These are phyloP conservation scores for Caenorhabditis afra DNA, from an alignment of 2,888 invertebrate genomes.

Conservation along the genomic window DNA sequence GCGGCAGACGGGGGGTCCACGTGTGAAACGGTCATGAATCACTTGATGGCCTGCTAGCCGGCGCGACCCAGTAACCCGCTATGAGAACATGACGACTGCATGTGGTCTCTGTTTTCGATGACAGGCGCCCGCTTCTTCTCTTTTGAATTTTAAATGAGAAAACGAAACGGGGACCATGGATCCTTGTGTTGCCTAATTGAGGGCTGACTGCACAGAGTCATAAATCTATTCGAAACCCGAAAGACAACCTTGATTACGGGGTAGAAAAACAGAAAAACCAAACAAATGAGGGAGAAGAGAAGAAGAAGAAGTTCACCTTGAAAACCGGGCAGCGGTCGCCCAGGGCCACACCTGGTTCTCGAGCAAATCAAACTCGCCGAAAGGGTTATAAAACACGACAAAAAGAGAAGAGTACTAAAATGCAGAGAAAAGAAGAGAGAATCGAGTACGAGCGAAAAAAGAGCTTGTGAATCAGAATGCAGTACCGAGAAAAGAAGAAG, in stretches of 20 bases:
- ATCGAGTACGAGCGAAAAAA: neutral
- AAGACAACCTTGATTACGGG: conserved; percentile 33
- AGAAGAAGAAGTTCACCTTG: conserved; percentile 34
- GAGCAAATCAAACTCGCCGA: neutral
- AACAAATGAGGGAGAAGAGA: neutral
- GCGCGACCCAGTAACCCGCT: conserved; percentile 52
- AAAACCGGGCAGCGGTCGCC: neutral
- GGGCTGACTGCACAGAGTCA: conserved; percentile 3
- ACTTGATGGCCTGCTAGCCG: conserved; percentile 28
- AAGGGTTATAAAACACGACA: neutral
- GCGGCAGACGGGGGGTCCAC: conserved; percentile 13
- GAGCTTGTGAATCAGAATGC: conserved; percentile 6
- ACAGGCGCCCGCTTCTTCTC: neutral
- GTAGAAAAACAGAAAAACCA: neutral
- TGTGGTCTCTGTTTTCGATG: conserved; percentile 33
- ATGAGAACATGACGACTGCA: conserved; percentile 57
- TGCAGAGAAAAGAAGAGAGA: conserved; percentile 1
- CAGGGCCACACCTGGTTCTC: too few relatives aligned
- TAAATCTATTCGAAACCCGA: conserved; percentile 8
- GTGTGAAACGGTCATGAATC: conserved; percentile 48
- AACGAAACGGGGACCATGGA: neutral
- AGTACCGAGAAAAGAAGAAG: conserved; percentile 15
- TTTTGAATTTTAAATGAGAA: conserved; percentile 14
- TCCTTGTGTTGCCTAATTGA: too few relatives aligned
- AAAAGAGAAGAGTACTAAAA: conserved; percentile 1